A percentile compares a stretch with the other conserved stretches of the same genome.
These are phyloP conservation scores for Puffinus mauretanicus DNA, from an alignment of 2,113 vertebrate genomes.

Conservation along the genomic window DNA sequence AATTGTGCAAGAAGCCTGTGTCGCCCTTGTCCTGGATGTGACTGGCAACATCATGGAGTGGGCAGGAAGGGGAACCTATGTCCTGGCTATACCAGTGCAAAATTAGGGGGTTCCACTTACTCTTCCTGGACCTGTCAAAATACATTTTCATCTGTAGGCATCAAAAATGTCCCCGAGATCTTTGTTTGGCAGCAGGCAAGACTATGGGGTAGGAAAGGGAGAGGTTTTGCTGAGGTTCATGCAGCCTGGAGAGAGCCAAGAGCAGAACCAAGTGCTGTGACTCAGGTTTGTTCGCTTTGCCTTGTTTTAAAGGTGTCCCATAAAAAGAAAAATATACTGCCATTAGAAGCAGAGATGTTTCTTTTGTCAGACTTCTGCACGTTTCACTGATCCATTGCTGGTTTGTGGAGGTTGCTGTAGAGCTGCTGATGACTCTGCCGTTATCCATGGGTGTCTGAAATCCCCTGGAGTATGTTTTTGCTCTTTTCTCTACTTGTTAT, in stretches of 20 bases:
- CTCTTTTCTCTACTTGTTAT: background rate
- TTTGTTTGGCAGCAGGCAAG: background rate
- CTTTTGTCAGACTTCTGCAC: background rate
- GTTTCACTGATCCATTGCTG: background rate
- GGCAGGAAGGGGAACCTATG: background rate
- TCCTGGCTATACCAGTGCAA: background rate
- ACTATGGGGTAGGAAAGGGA: background rate
- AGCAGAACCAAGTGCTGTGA: background rate
- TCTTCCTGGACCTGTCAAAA: background rate
- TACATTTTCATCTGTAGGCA: background rate
- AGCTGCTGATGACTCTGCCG: background rate
- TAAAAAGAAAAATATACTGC: background rate
- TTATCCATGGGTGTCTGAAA: background rate
- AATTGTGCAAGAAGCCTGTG: background rate
- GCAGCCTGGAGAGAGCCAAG: background rate
- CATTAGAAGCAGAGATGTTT: background rate
- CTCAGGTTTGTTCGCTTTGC: background rate
- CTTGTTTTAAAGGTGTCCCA: background rate
- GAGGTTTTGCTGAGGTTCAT: background rate
- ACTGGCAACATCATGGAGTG: accelerated
- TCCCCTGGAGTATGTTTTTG: background rate
- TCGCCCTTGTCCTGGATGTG: background rate
- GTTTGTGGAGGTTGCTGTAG: background rate
- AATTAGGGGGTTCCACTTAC: background rate
- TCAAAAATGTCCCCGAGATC: background rate